Evolutionary conservation across 2,888 invertebrate genomes (phyloP).

Genomic region (Nineta flava): DNA sequence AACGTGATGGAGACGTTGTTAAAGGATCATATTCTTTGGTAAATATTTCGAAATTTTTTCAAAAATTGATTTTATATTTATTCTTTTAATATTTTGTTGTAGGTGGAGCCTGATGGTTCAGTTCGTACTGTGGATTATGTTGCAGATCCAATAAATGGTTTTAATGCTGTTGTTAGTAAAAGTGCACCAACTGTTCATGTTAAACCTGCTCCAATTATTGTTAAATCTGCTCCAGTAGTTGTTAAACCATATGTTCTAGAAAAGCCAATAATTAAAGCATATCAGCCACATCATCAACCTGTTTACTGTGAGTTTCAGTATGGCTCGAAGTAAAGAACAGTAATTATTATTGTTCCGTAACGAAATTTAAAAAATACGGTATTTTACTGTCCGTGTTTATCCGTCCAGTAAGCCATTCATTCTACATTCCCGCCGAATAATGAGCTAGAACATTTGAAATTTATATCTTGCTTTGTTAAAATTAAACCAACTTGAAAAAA

Average conservation of each 20-base stretch:
- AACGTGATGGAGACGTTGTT: conserved; percentile 32
- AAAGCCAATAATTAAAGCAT: neutral
- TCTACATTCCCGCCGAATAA: too few relatives aligned
- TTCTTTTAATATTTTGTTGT: neutral
- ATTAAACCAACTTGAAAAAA: too few relatives aligned
- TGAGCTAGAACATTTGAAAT: too few relatives aligned
- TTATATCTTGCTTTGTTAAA: too few relatives aligned
- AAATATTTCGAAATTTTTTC: neutral
- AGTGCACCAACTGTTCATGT: conserved; percentile 33
- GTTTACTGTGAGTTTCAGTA: too few relatives aligned
- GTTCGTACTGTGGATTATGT: conserved; percentile 39
- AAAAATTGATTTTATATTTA: neutral
- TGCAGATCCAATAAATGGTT: conserved; percentile 39
- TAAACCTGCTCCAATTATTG: conserved; percentile 16
- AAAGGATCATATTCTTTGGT: conserved; percentile 30
- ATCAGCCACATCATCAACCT: neutral
- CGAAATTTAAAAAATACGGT: neutral
- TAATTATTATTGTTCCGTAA: neutral
- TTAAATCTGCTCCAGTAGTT: neutral
- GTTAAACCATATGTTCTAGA: conserved; percentile 3
- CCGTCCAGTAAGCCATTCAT: too few relatives aligned
- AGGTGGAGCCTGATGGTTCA: conserved; percentile 35
- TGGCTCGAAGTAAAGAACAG: neutral
- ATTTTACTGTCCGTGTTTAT: too few relatives aligned
- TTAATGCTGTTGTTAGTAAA: conserved; percentile 39